Percentiles rank a stretch among this genome's conserved stretches.
phyloP scores from a whole-genome alignment of 2,888 invertebrate genomes.

The Penaeus monodon region DNA sequence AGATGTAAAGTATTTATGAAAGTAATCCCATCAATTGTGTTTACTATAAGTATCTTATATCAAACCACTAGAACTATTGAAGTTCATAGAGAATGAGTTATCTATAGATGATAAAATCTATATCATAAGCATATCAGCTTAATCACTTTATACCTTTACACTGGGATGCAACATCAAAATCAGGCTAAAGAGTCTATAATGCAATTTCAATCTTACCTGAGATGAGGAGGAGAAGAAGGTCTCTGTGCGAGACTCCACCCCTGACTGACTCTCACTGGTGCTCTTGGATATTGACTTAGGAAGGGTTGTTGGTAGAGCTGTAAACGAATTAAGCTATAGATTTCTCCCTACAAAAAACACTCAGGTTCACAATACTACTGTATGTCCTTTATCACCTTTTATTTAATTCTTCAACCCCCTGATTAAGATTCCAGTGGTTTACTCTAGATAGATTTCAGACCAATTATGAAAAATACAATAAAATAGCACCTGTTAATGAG shows the following conservation, averaged over 20 bases:
- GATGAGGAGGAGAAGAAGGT: conserved; percentile 33
- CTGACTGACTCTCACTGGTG: conserved; percentile 10
- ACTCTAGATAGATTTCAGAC: not conserved
- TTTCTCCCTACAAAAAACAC: too few relatives aligned
- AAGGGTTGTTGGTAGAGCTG: not conserved
- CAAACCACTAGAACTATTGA: too few relatives aligned
- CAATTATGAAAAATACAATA: not conserved
- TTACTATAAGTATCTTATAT: too few relatives aligned
- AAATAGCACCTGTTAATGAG: conserved; percentile 15
- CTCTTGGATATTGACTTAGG: conserved; percentile 14
- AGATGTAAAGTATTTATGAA: too few relatives aligned
- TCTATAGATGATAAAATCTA: too few relatives aligned
- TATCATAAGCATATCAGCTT: not conserved
- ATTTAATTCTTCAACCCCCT: too few relatives aligned
- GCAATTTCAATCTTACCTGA: conserved; percentile 29
- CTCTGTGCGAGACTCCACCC: conserved; percentile 29
- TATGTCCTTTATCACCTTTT: too few relatives aligned
- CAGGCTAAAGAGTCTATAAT: not conserved
- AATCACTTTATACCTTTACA: not conserved
- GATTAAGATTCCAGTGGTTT: too few relatives aligned
- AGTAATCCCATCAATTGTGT: too few relatives aligned
- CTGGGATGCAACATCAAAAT: not conserved
- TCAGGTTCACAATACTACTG: too few relatives aligned
- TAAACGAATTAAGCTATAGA: not conserved
- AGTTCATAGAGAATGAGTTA: too few relatives aligned